phyloP scores from a whole-genome alignment of 2,797 vertebrate genomes.

The Taenioides sp. region DNA sequence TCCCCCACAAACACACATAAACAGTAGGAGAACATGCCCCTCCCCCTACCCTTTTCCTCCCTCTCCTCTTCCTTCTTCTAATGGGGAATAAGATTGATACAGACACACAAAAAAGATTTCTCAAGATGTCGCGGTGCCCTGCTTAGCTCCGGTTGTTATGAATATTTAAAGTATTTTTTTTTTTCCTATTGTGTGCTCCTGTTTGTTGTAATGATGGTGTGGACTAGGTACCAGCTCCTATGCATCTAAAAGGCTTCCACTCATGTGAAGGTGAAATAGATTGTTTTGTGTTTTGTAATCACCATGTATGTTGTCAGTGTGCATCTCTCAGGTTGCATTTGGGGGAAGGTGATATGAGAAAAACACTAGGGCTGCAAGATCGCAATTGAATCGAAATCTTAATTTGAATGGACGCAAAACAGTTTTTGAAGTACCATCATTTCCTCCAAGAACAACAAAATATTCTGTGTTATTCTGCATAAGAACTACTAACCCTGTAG shows the following conservation, averaged over 20 bases:
- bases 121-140: conserved; percentile 61
- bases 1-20: conserved; percentile 41
- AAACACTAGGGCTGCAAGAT: neutral
- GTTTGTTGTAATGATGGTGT: conserved; percentile 39
- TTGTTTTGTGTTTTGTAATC: conserved; percentile 40
- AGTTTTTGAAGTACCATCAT: no score
- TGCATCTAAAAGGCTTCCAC: neutral
- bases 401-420: no score
- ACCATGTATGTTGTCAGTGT: conserved; percentile 10
- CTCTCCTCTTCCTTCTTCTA: conserved; percentile 30
- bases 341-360: neutral
- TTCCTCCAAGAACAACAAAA: no score
- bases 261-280: conserved; percentile 7
- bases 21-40: conserved; percentile 36
- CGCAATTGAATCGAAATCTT: no score
- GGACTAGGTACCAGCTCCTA: conserved; percentile 51
- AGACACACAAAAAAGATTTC: conserved; percentile 58
- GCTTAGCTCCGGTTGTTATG: conserved; percentile 54
- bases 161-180: conserved; percentile 68
- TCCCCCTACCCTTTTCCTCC: conserved; percentile 35
- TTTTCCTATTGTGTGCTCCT: conserved; percentile 39
- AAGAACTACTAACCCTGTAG: no score
- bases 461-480: neutral
- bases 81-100: conserved; percentile 72
- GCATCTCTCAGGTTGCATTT: neutral